Evolutionary conservation across 2,113 vertebrate species (phyloP), one percentile per base, ranked within the genome.

Genomic region (Hystrix brachyura): DNA sequence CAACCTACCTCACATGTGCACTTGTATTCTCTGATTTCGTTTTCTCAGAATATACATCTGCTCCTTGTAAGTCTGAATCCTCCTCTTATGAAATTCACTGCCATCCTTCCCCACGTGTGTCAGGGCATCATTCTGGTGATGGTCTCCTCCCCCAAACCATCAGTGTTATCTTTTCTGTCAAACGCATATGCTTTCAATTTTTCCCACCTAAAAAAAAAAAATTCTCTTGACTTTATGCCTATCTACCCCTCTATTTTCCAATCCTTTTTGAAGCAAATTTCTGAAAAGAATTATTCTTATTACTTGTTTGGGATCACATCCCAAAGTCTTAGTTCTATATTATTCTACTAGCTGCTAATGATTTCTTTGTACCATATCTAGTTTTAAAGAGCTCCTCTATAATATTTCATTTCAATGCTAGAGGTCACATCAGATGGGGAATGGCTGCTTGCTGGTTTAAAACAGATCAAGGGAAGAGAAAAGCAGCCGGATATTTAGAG

Each of bases 401-500:
- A 94, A 69, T 87, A 80, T 89, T 92, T 94, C n/a, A 46, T 92
- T 67, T 96, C 13, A 81, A 69, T 65, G 60, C 53, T 69, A 87
- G 53, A 93, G 69, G 64, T 91, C 92, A 90, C 62, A 38, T 84
- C 25, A 29, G 12, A 90, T 91, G 29, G 59, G 3, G 5, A 93
- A 88, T 94, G 67, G 18, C 94, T 81, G 18, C 27, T 59, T 87
- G 18, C 27, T 86, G 53, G 74, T 76, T 97, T 96, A 55, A 95
- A 93, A 84, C 9, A 94, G 64, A 60, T 84, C 87, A 95, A 51
- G 57, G 92, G 32, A 38, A 69, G 43, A 93, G 21, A 51, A 94
- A 82, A 84, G 21, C 27, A 80, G 65, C 48, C 83, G 92, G 83
- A 94, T 94, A 93, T 94, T 97, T 96, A 93, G 69, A 93, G 86